Percentiles rank a stretch among this genome's conserved stretches.
Evolutionary conservation across 2,888 invertebrate genomes (phyloP).

Genomic region (Smittia aterrima): DNA sequence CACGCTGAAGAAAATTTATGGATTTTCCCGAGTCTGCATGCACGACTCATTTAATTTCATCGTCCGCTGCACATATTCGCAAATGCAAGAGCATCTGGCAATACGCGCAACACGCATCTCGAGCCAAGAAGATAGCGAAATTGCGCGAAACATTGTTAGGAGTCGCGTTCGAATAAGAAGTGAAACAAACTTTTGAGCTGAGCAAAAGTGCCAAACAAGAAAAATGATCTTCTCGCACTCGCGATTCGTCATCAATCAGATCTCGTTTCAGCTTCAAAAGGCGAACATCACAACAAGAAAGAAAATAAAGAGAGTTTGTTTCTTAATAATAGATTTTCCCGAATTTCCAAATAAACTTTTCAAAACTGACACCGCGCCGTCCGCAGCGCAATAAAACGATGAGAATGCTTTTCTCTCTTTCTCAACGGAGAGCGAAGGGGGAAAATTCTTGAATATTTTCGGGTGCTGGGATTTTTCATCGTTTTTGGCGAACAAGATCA

Average conservation of each 20-base stretch:
- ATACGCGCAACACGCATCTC: background rate
- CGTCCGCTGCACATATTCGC: conserved; percentile 31
- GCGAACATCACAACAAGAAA: background rate
- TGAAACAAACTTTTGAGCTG: background rate
- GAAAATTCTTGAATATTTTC: background rate
- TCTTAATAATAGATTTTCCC: conserved; percentile 12
- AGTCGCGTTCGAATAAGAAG: background rate
- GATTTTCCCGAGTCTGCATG: conserved; percentile 38
- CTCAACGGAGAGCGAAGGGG: background rate
- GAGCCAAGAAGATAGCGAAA: background rate
- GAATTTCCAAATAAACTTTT: conserved; percentile 14
- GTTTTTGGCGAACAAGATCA: background rate
- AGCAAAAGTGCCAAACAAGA: conserved; percentile 13
- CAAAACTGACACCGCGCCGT: conserved; percentile 13
- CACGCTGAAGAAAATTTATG: conserved; percentile 39
- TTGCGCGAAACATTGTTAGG: conserved; percentile 10
- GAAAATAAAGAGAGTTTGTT: background rate
- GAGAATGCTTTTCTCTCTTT: background rate
- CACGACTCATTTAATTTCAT: conserved; percentile 38
- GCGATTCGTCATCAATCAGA: background rate
- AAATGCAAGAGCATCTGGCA: conserved; percentile 25
- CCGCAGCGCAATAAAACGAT: conserved; percentile 12
- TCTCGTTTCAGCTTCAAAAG: conserved; percentile 11
- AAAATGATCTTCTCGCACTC: conserved; percentile 7
- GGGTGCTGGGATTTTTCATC: background rate